phyloP scores from a whole-genome alignment of 1,140 invertebrate genomes.

The Grapholita molesta region DNA sequence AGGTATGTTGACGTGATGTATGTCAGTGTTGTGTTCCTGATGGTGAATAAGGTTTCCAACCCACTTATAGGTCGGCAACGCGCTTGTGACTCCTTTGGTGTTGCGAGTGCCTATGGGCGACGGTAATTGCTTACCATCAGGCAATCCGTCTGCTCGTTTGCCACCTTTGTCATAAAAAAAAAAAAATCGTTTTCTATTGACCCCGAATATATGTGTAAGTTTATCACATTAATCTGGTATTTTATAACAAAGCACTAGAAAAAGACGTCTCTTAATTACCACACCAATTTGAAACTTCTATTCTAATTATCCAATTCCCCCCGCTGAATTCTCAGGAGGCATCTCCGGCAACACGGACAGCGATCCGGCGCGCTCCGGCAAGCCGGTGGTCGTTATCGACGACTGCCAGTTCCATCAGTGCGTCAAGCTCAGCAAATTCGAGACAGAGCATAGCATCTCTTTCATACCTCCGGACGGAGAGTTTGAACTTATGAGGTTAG shows the following conservation, averaged over 20 bases:
- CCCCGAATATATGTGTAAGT: no score
- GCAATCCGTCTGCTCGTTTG: no score
- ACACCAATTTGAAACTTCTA: background rate
- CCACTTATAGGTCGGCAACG: no score
- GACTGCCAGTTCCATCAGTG: conserved; percentile 99
- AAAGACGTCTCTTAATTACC: background rate
- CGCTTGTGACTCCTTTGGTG: no score
- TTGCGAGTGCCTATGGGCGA: no score
- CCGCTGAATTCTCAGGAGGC: conserved; percentile 59
- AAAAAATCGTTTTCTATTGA: no score
- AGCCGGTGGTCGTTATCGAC: conserved; percentile 99
- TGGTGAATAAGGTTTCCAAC: no score
- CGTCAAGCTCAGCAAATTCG: conserved; percentile 99
- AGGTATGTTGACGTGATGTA: no score
- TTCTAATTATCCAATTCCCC: background rate
- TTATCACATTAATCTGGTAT: no score
- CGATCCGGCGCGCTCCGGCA: conserved; percentile 91
- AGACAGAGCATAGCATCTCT: conserved; percentile 99
- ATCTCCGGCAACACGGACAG: conserved; percentile 86
- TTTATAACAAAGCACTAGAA: background rate
- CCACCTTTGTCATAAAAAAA: no score
- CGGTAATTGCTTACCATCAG: no score
- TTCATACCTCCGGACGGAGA: conserved; percentile 99
- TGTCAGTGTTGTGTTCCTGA: no score
- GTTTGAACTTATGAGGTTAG: conserved; percentile 99